phyloP scores from a whole-genome alignment of 30 jellyfish, hydroid and myxozoan species.

The Haliclystus octoradiatus region DNA sequence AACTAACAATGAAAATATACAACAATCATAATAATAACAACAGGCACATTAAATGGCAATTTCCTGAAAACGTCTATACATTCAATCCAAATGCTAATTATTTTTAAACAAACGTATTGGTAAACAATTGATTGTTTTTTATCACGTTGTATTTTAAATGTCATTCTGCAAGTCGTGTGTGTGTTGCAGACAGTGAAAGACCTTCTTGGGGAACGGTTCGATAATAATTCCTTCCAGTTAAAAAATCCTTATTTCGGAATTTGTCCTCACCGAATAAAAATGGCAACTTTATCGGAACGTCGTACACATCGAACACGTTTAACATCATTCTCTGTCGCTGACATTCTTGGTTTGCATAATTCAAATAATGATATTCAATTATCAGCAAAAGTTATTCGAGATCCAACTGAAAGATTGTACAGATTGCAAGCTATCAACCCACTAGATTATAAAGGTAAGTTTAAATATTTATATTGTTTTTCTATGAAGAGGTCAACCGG shows the following conservation, averaged over 20 bases:
- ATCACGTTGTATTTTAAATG: not conserved
- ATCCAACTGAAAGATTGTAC: not conserved
- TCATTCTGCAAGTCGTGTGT: no score
- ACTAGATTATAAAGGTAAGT: not conserved
- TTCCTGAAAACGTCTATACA: not conserved
- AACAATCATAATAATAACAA: no score
- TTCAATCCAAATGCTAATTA: not conserved
- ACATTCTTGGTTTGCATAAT: not conserved
- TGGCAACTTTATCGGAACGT: not conserved
- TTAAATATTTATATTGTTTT: no score
- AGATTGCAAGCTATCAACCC: not conserved
- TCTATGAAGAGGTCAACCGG: no score
- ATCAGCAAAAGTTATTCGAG: not conserved
- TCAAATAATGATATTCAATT: not conserved
- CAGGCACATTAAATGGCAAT: no score
- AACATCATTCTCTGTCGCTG: not conserved
- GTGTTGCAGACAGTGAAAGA: not conserved
- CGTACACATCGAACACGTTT: not conserved
- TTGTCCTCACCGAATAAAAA: not conserved
- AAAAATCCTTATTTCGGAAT: no score
- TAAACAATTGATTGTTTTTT: not conserved
- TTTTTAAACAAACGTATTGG: not conserved
- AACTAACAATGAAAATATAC: not conserved
- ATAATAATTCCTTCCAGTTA: not conserved
- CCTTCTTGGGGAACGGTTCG: not conserved